phyloP scores from a whole-genome alignment of 2,113 vertebrate genomes.

The Osmerus eperlanus region DNA sequence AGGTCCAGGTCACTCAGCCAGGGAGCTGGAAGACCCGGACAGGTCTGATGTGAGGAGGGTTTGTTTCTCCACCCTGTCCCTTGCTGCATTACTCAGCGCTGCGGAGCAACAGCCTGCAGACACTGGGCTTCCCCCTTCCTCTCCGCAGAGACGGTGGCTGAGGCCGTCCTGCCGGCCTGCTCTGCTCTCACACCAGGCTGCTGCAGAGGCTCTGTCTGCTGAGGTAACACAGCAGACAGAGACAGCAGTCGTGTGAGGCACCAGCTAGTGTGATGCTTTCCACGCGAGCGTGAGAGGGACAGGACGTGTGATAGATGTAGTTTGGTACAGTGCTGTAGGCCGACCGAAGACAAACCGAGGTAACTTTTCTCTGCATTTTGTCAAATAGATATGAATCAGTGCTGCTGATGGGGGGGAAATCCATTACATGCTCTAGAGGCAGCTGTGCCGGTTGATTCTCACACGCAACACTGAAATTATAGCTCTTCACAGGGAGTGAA shows the following conservation, averaged over 20 bases:
- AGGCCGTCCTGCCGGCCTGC: too few species aligned
- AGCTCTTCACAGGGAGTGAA: slow-evolving; percentile 14
- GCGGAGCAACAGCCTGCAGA: slow-evolving; percentile 61
- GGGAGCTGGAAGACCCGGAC: slow-evolving; percentile 47
- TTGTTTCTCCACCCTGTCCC: slow-evolving; percentile 77
- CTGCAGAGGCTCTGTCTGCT: too few species aligned
- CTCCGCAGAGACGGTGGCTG: slow-evolving; percentile 47
- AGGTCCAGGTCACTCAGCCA: slow-evolving; percentile 53
- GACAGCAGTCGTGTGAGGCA: slow-evolving; percentile 25
- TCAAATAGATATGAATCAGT: slow-evolving; percentile 49
- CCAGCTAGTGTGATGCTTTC: background rate
- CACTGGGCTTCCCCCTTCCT: slow-evolving; percentile 69
- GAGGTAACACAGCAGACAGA: too few species aligned
- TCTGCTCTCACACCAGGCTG: too few species aligned
- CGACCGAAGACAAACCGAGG: slow-evolving; percentile 46
- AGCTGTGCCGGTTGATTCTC: slow-evolving; percentile 34
- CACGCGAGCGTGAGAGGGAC: slow-evolving; percentile 6
- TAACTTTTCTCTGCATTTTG: slow-evolving; percentile 31
- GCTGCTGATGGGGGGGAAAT: slow-evolving; percentile 41
- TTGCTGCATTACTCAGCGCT: slow-evolving; percentile 73
- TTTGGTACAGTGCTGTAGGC: slow-evolving; percentile 10
- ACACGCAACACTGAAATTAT: slow-evolving; percentile 59
- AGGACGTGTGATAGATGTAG: slow-evolving; percentile 30
- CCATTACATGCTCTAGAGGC: slow-evolving; percentile 17
- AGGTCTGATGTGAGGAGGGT: slow-evolving; percentile 64